These are phyloP conservation scores for Tricholaema leucomelas DNA, from an alignment of 2,113 vertebrate genomes.

Conservation along the genomic window DNA sequence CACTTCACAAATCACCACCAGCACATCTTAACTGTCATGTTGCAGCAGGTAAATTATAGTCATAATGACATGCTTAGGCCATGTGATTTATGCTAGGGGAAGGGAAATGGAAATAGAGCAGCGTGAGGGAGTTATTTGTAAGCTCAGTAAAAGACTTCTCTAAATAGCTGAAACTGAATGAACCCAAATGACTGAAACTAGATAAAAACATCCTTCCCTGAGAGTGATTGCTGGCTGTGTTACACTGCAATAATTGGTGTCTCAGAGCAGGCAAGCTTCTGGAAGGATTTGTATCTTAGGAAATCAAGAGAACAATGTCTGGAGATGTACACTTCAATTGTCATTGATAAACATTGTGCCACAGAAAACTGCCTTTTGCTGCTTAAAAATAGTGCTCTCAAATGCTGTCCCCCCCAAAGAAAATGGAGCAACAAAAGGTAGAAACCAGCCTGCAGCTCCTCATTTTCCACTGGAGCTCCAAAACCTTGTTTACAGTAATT, in stretches of 20 bases:
- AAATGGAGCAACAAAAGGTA: not conserved
- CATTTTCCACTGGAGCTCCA: conserved; percentile 25
- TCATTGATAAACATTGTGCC: not conserved
- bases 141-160: conserved; percentile 70
- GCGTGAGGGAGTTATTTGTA: conserved; percentile 71
- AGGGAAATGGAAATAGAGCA: conserved; percentile 73
- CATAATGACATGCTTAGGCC: conserved; percentile 73
- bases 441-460: not conserved
- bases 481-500: not conserved
- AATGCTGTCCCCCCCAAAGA: not conserved
- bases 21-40: conserved; percentile 82
- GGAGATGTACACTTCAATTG: not conserved
- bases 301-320: not conserved
- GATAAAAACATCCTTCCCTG: conserved; percentile 33
- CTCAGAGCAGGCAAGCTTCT: not conserved
- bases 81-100: conserved; percentile 75
- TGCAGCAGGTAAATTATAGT: conserved; percentile 78
- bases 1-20: conserved; percentile 76
- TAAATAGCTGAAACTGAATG: conserved; percentile 64
- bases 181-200: conserved; percentile 54
- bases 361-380: not conserved
- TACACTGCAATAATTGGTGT: not conserved
- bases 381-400: not conserved
- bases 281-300: not conserved
- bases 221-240: conserved; percentile 10